These are phyloP conservation scores for Chrysolina oricalcia DNA, from an alignment of 2,888 invertebrate species.

Conservation along the genomic window DNA sequence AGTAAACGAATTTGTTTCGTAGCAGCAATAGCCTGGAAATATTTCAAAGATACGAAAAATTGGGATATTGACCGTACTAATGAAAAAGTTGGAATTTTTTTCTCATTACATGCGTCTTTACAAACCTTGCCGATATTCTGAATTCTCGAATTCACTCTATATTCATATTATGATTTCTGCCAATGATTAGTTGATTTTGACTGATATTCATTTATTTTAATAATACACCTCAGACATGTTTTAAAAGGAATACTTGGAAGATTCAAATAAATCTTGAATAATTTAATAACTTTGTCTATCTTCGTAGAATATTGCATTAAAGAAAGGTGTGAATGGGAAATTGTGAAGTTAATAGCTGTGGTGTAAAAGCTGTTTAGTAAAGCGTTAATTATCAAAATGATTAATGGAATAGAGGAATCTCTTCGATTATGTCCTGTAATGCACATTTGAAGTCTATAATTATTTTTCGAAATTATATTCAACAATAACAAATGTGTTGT, in stretches of 20 bases:
- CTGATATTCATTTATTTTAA: too few species aligned
- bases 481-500: not conserved
- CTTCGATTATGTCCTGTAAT: not conserved
- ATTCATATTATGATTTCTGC: too few species aligned
- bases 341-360: slow-evolving; percentile 1
- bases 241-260: not conserved
- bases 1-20: too few species aligned
- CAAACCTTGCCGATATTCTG: too few species aligned
- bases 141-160: too few species aligned
- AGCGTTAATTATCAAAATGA: slow-evolving; percentile 5
- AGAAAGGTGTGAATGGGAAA: slow-evolving; percentile 21
- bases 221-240: too few species aligned
- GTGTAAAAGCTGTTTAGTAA: slow-evolving; percentile 3
- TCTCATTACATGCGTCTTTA: too few species aligned
- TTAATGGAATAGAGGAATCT: not conserved
- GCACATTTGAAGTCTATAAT: not conserved
- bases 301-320: slow-evolving; percentile 1
- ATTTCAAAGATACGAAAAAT: too few species aligned
- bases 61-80: too few species aligned
- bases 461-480: not conserved
- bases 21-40: too few species aligned
- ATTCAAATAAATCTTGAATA: not conserved
- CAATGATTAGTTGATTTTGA: too few species aligned
- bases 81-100: too few species aligned
- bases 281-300: not conserved